Percentiles rank a stretch among this genome's conserved stretches.
phyloP scores from a whole-genome alignment of 2,113 vertebrate genomes.

The Corapipo altera region DNA sequence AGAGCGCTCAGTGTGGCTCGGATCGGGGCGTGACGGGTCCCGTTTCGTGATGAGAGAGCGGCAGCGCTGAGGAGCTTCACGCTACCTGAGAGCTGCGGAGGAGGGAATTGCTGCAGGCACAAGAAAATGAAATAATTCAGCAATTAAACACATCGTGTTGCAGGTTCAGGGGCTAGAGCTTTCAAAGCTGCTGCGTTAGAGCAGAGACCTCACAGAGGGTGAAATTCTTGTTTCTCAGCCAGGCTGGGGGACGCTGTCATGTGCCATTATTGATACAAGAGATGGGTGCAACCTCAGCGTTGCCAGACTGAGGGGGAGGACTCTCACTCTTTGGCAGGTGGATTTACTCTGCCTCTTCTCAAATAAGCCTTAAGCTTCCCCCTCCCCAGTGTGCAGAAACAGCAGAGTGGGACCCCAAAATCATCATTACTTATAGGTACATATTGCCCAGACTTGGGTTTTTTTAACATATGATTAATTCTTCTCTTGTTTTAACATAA shows the following conservation, averaged over 20 bases:
- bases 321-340: too few relatives aligned
- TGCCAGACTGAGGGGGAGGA: background rate
- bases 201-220: background rate
- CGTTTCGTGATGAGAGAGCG: accelerated
- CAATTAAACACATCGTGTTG: background rate
- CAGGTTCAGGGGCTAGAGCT: background rate
- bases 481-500: background rate
- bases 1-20: background rate
- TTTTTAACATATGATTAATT: background rate
- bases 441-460: background rate
- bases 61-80: background rate
- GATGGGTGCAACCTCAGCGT: background rate
- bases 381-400: background rate
- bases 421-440: accelerated
- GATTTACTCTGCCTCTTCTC: background rate
- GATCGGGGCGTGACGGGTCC: background rate
- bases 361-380: background rate
- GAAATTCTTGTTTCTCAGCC: background rate
- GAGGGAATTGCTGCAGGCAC: background rate
- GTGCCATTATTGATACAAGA: accelerated
- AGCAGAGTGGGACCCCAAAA: background rate
- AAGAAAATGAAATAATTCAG: background rate
- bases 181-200: background rate
- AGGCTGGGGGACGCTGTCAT: background rate
- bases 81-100: accelerated